phyloP scores from a whole-genome alignment of 2,797 vertebrate species.

The Chelon labrosus region DNA sequence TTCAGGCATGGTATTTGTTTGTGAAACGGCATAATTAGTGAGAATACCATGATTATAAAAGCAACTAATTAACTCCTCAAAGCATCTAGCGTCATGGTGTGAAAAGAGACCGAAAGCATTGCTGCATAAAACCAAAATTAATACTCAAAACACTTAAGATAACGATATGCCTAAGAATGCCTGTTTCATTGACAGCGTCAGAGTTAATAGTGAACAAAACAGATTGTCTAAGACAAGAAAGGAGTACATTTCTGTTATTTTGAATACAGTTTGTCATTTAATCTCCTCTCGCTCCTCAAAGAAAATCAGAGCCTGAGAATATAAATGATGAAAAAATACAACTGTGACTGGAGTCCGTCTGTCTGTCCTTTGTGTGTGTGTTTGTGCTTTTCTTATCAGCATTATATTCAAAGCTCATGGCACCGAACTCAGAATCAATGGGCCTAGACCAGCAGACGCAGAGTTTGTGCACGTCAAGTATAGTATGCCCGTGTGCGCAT shows the following conservation, averaged over 20 bases:
- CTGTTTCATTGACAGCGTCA: too few species aligned
- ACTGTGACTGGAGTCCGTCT: slow-evolving; percentile 37
- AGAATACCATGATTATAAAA: neutral
- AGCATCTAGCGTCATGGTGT: neutral
- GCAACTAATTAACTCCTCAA: neutral
- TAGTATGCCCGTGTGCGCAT: slow-evolving; percentile 12
- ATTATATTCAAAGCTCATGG: slow-evolving; percentile 55
- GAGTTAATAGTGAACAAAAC: too few species aligned
- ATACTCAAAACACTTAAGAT: neutral
- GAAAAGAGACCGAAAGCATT: too few species aligned
- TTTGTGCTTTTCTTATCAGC: slow-evolving; percentile 54
- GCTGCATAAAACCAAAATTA: neutral
- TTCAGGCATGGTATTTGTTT: too few species aligned
- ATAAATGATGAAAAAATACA: too few species aligned
- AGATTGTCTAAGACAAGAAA: too few species aligned
- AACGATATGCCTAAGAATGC: too few species aligned
- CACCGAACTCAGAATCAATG: slow-evolving; percentile 67
- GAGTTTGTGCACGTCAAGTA: slow-evolving; percentile 24
- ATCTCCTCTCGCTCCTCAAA: neutral
- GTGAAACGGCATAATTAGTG: neutral
- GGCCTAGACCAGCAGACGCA: slow-evolving; percentile 64
- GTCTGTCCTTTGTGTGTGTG: slow-evolving; percentile 37
- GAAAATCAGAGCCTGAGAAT: too few species aligned
- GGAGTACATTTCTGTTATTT: neutral
- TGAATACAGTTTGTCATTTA: neutral